Conservation (phyloP, 2,113 vertebrate genomes). For the Orientallactaga bullata region DNA sequence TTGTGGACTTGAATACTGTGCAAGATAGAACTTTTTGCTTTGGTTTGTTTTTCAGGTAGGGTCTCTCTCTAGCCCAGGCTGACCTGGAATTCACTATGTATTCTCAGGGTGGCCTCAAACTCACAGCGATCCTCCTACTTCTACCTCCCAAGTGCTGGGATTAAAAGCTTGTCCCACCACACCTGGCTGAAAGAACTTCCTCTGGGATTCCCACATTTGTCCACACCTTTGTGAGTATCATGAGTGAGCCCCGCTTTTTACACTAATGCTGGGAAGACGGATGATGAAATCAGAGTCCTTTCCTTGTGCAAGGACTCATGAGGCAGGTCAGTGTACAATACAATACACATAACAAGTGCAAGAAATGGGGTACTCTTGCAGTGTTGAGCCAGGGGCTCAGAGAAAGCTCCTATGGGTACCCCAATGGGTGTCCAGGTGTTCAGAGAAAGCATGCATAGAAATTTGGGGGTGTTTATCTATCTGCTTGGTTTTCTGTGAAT, state of each 20-base stretch:
- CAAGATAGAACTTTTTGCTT: background rate
- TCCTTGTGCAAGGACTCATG: background rate
- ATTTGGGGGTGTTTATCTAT: background rate
- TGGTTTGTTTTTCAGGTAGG: background rate
- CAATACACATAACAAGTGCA: background rate
- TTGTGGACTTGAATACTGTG: background rate
- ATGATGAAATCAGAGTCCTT: background rate
- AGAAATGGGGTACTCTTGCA: background rate
- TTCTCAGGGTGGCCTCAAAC: too few relatives aligned
- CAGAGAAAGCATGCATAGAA: background rate
- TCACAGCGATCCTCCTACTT: too few relatives aligned
- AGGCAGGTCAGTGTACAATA: background rate
- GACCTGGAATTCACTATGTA: too few relatives aligned
- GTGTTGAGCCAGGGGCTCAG: background rate
- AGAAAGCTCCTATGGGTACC: too few relatives aligned
- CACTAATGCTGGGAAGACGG: background rate
- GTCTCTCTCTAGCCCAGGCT: too few relatives aligned
- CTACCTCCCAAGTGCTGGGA: too few relatives aligned
- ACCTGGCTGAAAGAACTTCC: too few relatives aligned
- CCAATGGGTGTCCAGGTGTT: background rate
- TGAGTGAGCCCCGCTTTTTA: background rate
- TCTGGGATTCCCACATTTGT: background rate
- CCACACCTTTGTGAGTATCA: too few relatives aligned
- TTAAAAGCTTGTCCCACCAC: too few relatives aligned
- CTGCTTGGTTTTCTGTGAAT: background rate